Conservation (phyloP, 2,888 invertebrate genomes). For the Actias luna region DNA sequence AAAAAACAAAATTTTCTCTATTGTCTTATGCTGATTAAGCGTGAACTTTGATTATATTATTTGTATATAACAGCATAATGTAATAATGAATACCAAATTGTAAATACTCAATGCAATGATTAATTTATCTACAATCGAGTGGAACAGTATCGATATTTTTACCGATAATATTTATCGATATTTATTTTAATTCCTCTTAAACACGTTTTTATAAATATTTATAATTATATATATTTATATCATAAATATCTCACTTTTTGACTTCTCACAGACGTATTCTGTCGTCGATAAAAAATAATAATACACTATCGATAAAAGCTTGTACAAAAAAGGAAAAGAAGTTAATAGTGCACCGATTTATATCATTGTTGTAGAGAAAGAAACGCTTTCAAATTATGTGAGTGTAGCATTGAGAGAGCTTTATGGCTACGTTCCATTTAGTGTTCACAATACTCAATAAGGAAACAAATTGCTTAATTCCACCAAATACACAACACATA, state of each 20-base stretch:
- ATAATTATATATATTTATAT: neutral
- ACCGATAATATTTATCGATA: neutral
- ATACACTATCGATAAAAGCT: neutral
- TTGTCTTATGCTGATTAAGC: too few relatives aligned
- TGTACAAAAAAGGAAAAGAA: neutral
- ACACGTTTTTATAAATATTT: neutral
- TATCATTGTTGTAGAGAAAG: neutral
- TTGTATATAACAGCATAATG: neutral
- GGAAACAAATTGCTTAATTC: too few relatives aligned
- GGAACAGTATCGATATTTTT: neutral
- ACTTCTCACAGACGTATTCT: neutral
- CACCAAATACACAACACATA: too few relatives aligned
- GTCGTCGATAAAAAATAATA: neutral
- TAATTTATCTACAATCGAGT: neutral
- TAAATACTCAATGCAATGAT: neutral
- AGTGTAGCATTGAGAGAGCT: constrained; percentile 12
- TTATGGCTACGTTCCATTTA: too few relatives aligned
- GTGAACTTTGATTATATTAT: too few relatives aligned
- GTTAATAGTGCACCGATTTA: neutral
- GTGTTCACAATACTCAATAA: too few relatives aligned
- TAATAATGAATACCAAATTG: neutral
- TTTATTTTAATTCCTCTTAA: neutral
- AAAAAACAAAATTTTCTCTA: neutral
- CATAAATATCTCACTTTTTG: neutral
- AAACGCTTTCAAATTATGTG: neutral